Evolutionary conservation across 2,113 vertebrate species (phyloP).

Genomic region (Procavia capensis): DNA sequence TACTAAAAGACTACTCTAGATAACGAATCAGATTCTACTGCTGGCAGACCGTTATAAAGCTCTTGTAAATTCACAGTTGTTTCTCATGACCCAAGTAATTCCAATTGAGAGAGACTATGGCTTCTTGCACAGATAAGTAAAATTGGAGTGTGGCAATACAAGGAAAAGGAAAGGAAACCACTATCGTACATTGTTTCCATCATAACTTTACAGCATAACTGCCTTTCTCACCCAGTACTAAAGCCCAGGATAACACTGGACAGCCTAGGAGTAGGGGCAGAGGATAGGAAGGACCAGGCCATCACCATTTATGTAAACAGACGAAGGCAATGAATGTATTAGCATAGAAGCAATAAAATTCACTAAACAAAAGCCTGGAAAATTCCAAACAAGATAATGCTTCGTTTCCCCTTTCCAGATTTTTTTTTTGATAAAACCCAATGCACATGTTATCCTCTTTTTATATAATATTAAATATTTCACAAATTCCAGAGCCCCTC

Average conservation of each 20-base stretch:
- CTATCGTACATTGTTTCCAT: not conserved
- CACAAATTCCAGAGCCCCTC: not conserved
- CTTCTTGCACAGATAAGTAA: constrained; percentile 14
- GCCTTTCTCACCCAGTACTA: not conserved
- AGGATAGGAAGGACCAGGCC: not conserved
- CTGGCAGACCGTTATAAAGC: not conserved
- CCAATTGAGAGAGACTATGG: not conserved
- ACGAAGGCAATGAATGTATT: not conserved
- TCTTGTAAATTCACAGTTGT: not conserved
- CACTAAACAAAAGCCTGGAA: not conserved
- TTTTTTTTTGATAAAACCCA: not conserved
- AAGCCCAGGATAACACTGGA: not conserved
- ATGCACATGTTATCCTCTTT: not conserved
- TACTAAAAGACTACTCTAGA: not conserved
- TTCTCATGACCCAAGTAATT: not conserved
- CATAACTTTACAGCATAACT: not conserved
- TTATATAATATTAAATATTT: not conserved
- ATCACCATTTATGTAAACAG: not conserved
- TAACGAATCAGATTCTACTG: not conserved
- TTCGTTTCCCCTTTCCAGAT: not conserved
- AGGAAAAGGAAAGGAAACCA: not conserved
- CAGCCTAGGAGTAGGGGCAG: not conserved
- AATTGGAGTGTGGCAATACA: not conserved
- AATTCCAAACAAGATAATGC: not conserved
- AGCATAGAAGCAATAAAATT: constrained; percentile 21